These are phyloP conservation scores for Eudasyphora cyanicolor DNA, from an alignment of 2,888 invertebrate species.

Conservation along the genomic window DNA sequence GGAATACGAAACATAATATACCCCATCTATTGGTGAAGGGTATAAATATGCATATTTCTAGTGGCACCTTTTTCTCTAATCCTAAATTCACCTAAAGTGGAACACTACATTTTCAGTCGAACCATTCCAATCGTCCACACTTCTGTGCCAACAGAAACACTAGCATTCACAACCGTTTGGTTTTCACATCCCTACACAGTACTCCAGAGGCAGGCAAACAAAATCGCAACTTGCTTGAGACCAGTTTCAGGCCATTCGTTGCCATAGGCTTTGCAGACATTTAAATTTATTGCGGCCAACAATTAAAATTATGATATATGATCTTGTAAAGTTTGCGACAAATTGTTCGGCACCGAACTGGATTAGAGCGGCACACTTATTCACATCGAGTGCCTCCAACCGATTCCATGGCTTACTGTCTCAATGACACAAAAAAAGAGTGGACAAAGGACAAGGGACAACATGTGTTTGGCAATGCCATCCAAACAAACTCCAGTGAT, in stretches of 20 bases:
- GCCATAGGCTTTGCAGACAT: constrained; percentile 39
- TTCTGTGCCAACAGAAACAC: no score
- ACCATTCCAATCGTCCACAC: no score
- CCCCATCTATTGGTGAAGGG: no score
- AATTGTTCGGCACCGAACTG: constrained; percentile 44
- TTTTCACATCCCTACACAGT: not conserved
- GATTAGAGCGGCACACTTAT: constrained; percentile 30
- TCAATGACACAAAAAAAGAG: not conserved
- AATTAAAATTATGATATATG: constrained; percentile 64
- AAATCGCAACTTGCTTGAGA: constrained; percentile 39
- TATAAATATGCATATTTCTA: no score
- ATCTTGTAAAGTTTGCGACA: constrained; percentile 57
- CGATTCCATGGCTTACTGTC: not conserved
- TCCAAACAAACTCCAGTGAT: no score
- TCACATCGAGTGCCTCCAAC: constrained; percentile 15
- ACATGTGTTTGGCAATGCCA: constrained; percentile 12
- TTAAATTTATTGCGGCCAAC: constrained; percentile 62
- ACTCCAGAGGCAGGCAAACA: not conserved
- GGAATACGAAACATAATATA: no score
- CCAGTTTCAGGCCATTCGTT: not conserved
- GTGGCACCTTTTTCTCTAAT: no score
- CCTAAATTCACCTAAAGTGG: no score
- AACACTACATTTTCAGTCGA: no score
- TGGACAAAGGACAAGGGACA: not conserved
- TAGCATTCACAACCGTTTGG: no score